A percentile compares a stretch with the other conserved stretches of the same genome.
Conservation (phyloP, 2,888 invertebrate genomes). For the Drosophila lacicola region DNA sequence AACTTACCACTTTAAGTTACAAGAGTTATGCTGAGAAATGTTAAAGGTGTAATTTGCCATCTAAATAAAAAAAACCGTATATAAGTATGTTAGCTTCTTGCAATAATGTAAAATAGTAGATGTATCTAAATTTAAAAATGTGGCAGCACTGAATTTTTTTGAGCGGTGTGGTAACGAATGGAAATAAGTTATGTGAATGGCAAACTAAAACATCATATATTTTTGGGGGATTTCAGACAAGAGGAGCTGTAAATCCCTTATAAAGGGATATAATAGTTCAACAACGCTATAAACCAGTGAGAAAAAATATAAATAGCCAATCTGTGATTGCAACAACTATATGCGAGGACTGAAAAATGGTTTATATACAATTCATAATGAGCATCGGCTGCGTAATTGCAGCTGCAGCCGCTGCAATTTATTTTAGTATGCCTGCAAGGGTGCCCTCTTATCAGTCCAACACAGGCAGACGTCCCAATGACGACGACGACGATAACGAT, state of each 20-base stretch:
- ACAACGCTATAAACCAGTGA: not conserved
- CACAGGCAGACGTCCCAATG: not conserved
- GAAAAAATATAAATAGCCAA: not conserved
- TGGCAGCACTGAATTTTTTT: conserved; percentile 1
- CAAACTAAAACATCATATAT: not conserved
- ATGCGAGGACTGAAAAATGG: conserved; percentile 33
- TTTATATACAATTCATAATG: conserved; percentile 25
- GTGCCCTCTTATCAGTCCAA: too few relatives aligned
- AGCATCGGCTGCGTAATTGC: conserved; percentile 36
- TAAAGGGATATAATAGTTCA: not conserved
- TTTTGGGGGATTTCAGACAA: conserved; percentile 2
- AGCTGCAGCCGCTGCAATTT: conserved; percentile 34
- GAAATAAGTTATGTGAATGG: conserved; percentile 10
- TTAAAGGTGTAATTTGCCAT: not conserved
- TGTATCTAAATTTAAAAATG: not conserved
- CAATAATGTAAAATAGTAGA: not conserved
- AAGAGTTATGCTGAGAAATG: not conserved
- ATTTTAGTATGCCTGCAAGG: conserved; percentile 4
- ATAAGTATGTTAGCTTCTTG: not conserved
- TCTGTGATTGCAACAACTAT: conserved; percentile 84
- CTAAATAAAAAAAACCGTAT: not conserved
- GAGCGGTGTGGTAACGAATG: conserved; percentile 7
- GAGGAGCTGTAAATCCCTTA: too few relatives aligned
- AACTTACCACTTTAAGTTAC: not conserved
- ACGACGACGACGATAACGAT: not conserved